Percentiles rank a stretch among this genome's conserved stretches.
phyloP scores from a whole-genome alignment of 1,140 invertebrate species.

The Drosophila truncata region DNA sequence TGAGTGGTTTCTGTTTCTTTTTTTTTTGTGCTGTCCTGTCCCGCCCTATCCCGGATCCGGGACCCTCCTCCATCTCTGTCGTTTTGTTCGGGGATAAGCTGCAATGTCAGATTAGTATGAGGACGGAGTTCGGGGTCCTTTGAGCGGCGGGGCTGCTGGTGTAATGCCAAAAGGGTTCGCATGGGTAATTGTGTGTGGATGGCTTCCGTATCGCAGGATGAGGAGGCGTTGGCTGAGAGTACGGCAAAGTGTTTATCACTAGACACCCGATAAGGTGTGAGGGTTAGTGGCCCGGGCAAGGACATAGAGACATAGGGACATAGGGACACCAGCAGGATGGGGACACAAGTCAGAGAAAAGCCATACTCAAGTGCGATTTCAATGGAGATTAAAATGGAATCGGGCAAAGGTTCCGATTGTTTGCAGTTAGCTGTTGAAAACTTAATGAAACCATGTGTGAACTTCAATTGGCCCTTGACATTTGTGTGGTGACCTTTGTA shows the following conservation, averaged over 20 bases:
- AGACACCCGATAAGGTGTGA: constrained; percentile 16
- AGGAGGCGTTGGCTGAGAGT: constrained; percentile 23
- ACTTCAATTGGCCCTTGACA: constrained; percentile 39
- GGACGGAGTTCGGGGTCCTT: constrained; percentile 31
- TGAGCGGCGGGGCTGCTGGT: constrained; percentile 23
- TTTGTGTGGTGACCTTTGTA: constrained; percentile 16
- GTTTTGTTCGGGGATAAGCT: constrained; percentile 61
- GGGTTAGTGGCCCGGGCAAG: constrained; percentile 24
- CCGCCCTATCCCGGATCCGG: background rate
- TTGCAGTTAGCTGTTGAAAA: constrained; percentile 37
- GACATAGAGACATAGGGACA: background rate
- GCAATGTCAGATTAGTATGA: constrained; percentile 70
- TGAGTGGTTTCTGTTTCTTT: constrained; percentile 38
- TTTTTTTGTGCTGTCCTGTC: constrained; percentile 3
- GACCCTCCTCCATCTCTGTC: constrained; percentile 8
- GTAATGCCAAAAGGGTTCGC: constrained; percentile 79
- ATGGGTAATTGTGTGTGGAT: constrained; percentile 72
- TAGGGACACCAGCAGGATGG: too few species aligned
- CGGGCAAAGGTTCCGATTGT: constrained; percentile 12
- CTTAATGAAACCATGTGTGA: constrained; percentile 30
- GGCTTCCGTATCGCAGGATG: constrained; percentile 42
- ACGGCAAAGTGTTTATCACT: constrained; percentile 55
- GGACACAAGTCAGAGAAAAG: constrained; percentile 12
- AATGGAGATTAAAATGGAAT: constrained; percentile 41
- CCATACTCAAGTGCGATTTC: constrained; percentile 35